Evolutionary conservation across 2,113 vertebrate species (phyloP).

Genomic region (Mystacornis crossleyi): DNA sequence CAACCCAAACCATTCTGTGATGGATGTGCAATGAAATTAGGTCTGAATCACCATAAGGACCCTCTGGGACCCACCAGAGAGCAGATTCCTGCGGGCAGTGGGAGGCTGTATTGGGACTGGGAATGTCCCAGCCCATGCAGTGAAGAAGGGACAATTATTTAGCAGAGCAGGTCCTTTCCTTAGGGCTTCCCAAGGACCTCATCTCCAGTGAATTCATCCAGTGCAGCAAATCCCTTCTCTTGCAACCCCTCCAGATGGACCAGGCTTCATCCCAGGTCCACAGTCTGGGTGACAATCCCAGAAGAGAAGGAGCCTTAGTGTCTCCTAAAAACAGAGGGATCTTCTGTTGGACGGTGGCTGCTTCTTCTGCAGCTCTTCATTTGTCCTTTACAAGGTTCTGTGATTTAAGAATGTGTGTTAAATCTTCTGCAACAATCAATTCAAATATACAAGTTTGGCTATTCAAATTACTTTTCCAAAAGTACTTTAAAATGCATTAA

Average conservation of each 20-base stretch:
- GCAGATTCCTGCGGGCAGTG: background rate
- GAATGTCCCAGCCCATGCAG: background rate
- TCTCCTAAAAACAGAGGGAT: background rate
- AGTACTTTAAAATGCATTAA: slow-evolving; percentile 91
- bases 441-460: slow-evolving; percentile 83
- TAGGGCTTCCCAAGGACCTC: background rate
- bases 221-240: background rate
- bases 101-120: background rate
- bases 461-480: slow-evolving; percentile 87
- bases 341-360: background rate
- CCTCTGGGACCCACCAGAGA: background rate
- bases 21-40: background rate
- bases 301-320: background rate
- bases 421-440: slow-evolving; percentile 82
- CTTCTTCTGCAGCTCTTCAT: slow-evolving; percentile 43
- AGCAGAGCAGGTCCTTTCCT: background rate
- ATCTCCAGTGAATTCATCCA: background rate
- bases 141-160: background rate
- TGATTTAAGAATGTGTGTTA: slow-evolving; percentile 74
- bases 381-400: slow-evolving; percentile 76
- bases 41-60: background rate
- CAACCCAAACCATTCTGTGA: background rate
- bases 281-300: background rate
- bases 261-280: background rate
- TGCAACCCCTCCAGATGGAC: background rate